These are phyloP conservation scores for Macrotrachela quadricornifera DNA, from an alignment of 1,140 invertebrate species.

Conservation along the genomic window DNA sequence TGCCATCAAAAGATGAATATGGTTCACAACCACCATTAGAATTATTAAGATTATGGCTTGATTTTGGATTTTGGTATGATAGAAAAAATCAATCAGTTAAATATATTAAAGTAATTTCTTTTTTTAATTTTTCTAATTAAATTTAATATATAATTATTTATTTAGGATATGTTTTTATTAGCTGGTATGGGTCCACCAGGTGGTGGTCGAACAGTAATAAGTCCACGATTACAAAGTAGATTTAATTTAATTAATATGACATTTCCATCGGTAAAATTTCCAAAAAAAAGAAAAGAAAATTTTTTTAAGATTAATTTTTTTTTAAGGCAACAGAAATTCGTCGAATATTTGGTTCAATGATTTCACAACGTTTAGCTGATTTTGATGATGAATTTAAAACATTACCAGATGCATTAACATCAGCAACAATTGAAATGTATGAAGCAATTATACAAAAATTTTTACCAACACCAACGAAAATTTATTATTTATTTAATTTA, in stretches of 20 bases:
- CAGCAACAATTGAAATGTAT: constrained; percentile 51
- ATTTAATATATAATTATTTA: too few species aligned
- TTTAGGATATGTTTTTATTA: constrained; percentile 46
- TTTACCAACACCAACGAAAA: constrained; percentile 60
- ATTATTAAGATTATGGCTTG: constrained; percentile 56
- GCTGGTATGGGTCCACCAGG: constrained; percentile 57
- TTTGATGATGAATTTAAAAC: constrained; percentile 55
- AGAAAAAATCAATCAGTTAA: constrained; percentile 46
- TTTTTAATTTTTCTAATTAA: too few species aligned
- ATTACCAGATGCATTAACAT: constrained; percentile 36
- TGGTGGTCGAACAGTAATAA: constrained; percentile 51
- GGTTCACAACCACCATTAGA: constrained; percentile 64
- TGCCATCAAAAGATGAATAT: constrained; percentile 62
- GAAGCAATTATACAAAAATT: constrained; percentile 44
- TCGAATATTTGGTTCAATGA: constrained; percentile 57
- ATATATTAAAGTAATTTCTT: constrained; percentile 35
- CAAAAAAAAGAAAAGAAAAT: too few species aligned
- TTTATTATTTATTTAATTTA: constrained; percentile 66
- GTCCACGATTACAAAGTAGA: constrained; percentile 46
- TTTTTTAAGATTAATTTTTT: too few species aligned
- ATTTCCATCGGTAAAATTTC: constrained; percentile 36
- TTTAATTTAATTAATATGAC: constrained; percentile 62
- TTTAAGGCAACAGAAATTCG: constrained; percentile 43
- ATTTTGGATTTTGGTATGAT: constrained; percentile 67
- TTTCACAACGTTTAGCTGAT: constrained; percentile 49